Conservation (phyloP, 2,888 invertebrate species). For the Parnassius apollo region DNA sequence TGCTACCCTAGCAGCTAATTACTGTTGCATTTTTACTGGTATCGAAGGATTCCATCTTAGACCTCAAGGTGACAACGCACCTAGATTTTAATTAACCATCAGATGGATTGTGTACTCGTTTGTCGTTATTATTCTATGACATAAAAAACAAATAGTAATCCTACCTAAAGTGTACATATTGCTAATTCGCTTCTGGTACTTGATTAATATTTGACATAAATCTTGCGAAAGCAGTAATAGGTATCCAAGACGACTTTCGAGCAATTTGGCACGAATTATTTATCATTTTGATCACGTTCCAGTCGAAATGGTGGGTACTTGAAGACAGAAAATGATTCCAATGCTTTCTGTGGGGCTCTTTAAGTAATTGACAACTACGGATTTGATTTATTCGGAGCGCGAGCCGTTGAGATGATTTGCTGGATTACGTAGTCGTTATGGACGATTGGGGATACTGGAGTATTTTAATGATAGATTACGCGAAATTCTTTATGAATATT, state of each 20-base stretch:
- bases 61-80: constrained; percentile 8
- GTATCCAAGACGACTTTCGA: constrained; percentile 44
- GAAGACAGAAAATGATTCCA: constrained; percentile 52
- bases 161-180: too few species aligned
- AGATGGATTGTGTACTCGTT: too few species aligned
- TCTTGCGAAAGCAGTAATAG: constrained; percentile 53
- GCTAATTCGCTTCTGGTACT: constrained; percentile 31
- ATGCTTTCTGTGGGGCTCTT: constrained; percentile 47
- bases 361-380: constrained; percentile 61
- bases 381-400: constrained; percentile 53
- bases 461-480: constrained; percentile 19
- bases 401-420: constrained; percentile 36
- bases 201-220: constrained; percentile 41
- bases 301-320: constrained; percentile 64
- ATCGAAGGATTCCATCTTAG: background rate
- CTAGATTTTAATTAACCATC: background rate
- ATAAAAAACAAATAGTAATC: background rate
- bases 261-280: constrained; percentile 64
- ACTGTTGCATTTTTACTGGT: constrained; percentile 6
- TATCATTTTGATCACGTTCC: constrained; percentile 69
- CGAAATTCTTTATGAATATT: constrained; percentile 23
- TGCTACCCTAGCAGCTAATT: constrained; percentile 6
- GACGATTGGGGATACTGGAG: constrained; percentile 28
- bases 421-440: constrained; percentile 28
- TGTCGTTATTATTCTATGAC: too few species aligned